Conservation (phyloP, 2,113 vertebrate species). For the Drymodes brunneopygia region DNA sequence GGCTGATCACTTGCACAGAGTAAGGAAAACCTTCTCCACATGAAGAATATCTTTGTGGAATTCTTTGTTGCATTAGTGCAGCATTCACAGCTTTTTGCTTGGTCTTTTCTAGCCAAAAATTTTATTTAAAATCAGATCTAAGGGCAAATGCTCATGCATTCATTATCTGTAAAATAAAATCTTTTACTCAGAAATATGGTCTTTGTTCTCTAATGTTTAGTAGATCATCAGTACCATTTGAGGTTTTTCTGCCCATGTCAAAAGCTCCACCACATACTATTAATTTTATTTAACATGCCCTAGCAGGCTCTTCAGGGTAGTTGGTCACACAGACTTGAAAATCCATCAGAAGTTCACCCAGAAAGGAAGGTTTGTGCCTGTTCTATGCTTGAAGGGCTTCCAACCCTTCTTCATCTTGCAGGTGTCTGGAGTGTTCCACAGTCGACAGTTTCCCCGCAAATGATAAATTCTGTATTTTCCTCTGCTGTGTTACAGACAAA, state of each 20-base stretch:
- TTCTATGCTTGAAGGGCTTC: neutral
- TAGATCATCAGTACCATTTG: neutral
- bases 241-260: neutral
- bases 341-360: neutral
- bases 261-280: neutral
- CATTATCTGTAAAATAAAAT: neutral
- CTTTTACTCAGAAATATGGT: neutral
- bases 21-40: neutral
- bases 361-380: neutral
- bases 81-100: neutral
- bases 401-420: neutral
- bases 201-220: neutral
- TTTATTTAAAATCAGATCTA: neutral
- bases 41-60: neutral
- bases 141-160: neutral
- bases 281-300: neutral
- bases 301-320: neutral
- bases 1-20: neutral
- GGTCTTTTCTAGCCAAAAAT: neutral
- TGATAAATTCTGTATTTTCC: neutral
- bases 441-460: neutral
- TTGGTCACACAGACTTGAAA: neutral
- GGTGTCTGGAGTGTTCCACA: neutral
- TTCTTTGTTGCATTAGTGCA: neutral
- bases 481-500: neutral